Conservation (phyloP, 2,888 invertebrate genomes). For the Rotaria sp. region DNA sequence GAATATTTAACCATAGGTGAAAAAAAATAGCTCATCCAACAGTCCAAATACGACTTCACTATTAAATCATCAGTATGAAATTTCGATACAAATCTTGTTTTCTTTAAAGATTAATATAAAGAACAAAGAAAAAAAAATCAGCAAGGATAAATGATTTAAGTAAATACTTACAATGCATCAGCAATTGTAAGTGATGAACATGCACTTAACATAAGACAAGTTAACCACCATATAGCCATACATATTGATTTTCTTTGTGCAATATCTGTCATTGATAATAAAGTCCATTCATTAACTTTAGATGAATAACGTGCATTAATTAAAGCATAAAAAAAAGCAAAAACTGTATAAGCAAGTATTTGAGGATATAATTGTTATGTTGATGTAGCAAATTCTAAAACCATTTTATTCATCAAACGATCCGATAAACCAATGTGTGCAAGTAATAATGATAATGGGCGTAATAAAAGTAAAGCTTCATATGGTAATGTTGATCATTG, state of each 20-base stretch:
- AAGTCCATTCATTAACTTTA: conserved; percentile 78
- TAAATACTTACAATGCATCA: neutral
- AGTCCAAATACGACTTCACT: no score
- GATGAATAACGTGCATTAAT: conserved; percentile 41
- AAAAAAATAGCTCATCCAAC: no score
- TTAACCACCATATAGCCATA: conserved; percentile 69
- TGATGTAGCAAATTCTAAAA: conserved; percentile 48
- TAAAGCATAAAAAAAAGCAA: conserved; percentile 36
- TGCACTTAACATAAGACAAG: conserved; percentile 69
- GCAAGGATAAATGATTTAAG: no score
- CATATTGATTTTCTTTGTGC: conserved; percentile 66
- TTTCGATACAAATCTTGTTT: no score
- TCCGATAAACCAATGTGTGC: conserved; percentile 57
- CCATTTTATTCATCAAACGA: conserved; percentile 76
- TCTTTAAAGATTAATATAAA: no score
- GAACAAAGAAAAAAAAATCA: no score
- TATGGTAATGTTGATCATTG: conserved; percentile 7
- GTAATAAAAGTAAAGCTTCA: neutral
- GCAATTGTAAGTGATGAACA: conserved; percentile 53
- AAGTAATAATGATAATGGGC: neutral
- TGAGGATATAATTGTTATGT: conserved; percentile 41
- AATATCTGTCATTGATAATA: conserved; percentile 64
- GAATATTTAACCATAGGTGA: no score
- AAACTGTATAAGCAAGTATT: conserved; percentile 38
- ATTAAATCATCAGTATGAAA: no score